phyloP scores from a whole-genome alignment of 2,797 vertebrate species.

The Cryptoblepharus egeriae region DNA sequence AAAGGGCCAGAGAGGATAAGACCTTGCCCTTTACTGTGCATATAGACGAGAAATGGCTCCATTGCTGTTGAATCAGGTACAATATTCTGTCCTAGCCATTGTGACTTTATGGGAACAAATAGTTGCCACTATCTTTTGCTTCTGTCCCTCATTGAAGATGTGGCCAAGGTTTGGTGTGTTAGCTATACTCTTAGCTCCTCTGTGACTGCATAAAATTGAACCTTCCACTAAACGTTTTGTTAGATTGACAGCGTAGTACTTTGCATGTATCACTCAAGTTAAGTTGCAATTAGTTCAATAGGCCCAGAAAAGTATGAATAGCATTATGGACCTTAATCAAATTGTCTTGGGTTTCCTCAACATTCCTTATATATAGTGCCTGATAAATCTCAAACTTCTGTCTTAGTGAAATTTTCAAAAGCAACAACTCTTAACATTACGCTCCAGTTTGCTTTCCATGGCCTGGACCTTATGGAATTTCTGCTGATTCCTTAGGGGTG shows the following conservation, averaged over 20 bases:
- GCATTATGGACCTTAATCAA: too few relatives aligned
- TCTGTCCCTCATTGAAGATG: neutral
- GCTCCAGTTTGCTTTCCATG: neutral
- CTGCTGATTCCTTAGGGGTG: neutral
- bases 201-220: neutral
- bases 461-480: neutral
- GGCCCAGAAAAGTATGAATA: too few relatives aligned
- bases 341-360: neutral
- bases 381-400: neutral
- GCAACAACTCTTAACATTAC: neutral
- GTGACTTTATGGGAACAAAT: neutral
- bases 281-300: too few relatives aligned
- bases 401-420: neutral
- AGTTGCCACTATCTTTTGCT: neutral
- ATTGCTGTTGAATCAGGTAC: neutral
- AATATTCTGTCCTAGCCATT: neutral
- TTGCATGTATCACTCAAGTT: too few relatives aligned
- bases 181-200: neutral
- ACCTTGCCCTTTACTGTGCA: neutral
- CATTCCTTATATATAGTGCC: neutral
- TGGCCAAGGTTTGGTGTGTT: neutral
- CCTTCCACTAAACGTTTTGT: neutral
- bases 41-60: neutral
- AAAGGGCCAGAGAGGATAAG: neutral
- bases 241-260: neutral